Evolutionary conservation across 1,140 invertebrate genomes (phyloP), one percentile per base, ranked within the genome.

Genomic region (Dendroctonus ponderosae): DNA sequence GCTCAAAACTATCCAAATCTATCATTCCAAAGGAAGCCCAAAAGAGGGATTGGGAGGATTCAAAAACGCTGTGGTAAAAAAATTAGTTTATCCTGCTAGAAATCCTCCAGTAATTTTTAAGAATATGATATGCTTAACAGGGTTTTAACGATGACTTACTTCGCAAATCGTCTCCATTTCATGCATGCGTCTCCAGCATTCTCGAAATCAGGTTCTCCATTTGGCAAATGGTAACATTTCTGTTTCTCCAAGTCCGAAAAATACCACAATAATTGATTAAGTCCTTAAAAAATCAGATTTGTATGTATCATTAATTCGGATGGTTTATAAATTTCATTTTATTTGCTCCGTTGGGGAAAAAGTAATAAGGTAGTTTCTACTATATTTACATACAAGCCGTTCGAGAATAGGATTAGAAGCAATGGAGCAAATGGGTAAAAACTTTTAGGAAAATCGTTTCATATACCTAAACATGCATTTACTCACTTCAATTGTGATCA

Each of bases 261-360:
- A 77, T 95, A 96, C 92, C 92, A 95, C 43, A 94, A 81, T 26
- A 96, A 77, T 77, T 96, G 93, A 77, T 95, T 95, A 42, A 95
- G 78, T 40, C 85, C 83, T 84, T 5, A 37, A 14, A 59, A 59
- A 39, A 40, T n/a, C n/a, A n/a, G n/a, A n/a, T n/a, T n/a, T n/a
- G n/a, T n/a, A n/a, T n/a, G n/a, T n/a, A n/a, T n/a, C n/a, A n/a
- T n/a, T n/a, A n/a, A n/a, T n/a, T n/a, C n/a, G n/a, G n/a, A n/a
- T n/a, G n/a, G n/a, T n/a, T n/a, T n/a, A n/a, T n/a, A n/a, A n/a
- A n/a, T n/a, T n/a, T n/a, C n/a, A n/a, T n/a, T n/a, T n/a, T n/a
- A n/a, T n/a, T n/a, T n/a, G n/a, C n/a, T n/a, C n/a, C n/a, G n/a
- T n/a, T n/a, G n/a, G n/a, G n/a, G n/a, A n/a, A n/a, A n/a, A n/a